A percentile compares a stretch with the other conserved stretches of the same genome.
Evolutionary conservation across 1,140 invertebrate species (phyloP).

Genomic region (Rhyacophila brunnea): DNA sequence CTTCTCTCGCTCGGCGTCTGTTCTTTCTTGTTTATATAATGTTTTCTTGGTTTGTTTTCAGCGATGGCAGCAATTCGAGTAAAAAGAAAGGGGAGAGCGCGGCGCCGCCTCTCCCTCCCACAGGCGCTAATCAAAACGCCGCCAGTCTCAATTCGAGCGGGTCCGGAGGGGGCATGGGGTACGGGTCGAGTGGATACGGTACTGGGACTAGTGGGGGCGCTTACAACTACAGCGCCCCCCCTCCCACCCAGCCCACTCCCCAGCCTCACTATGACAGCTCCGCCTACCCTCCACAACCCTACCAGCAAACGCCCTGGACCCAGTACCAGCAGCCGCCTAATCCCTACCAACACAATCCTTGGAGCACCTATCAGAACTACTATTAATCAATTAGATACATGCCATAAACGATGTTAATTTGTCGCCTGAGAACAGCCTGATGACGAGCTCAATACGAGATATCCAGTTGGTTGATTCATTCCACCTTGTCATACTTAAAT

Average conservation of each 20-base stretch:
- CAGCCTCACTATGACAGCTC: constrained; percentile 27
- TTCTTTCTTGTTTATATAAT: too few relatives aligned
- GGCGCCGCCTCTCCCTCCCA: constrained; percentile 21
- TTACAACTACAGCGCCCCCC: constrained; percentile 18
- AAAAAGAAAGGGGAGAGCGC: constrained; percentile 27
- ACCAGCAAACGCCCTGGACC: constrained; percentile 25
- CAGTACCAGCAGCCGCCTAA: constrained; percentile 26
- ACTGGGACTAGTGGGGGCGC: constrained; percentile 8
- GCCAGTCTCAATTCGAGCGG: neutral
- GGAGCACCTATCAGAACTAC: constrained; percentile 31
- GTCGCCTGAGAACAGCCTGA: too few relatives aligned
- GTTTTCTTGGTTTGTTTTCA: constrained; percentile 6
- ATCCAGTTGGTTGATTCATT: too few relatives aligned
- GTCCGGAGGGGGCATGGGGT: constrained; percentile 11
- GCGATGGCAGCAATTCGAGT: constrained; percentile 11
- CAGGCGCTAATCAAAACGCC: neutral
- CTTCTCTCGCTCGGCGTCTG: too few relatives aligned
- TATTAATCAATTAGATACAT: constrained; percentile 18
- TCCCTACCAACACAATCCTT: constrained; percentile 31
- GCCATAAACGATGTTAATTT: too few relatives aligned
- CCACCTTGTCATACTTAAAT: too few relatives aligned
- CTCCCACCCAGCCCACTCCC: constrained; percentile 14
- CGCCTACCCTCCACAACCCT: constrained; percentile 26
- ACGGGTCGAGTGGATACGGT: constrained; percentile 1
- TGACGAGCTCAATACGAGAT: too few relatives aligned